These are phyloP conservation scores for Drosophila cognata DNA, from an alignment of 2,888 invertebrate genomes.

Conservation along the genomic window DNA sequence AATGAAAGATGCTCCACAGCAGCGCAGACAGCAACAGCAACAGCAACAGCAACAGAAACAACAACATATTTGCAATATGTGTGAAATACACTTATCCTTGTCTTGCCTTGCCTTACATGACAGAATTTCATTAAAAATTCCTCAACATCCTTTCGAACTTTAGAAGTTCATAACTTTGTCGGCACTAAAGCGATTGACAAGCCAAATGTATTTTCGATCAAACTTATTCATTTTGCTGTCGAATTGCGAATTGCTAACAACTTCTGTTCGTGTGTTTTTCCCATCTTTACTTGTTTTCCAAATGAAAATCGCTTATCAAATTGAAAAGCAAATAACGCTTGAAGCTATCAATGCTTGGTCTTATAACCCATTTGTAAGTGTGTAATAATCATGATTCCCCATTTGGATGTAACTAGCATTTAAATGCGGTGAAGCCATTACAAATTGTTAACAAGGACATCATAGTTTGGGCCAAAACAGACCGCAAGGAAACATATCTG, in stretches of 20 bases:
- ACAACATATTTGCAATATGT: conserved; percentile 16
- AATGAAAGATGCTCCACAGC: conserved; percentile 24
- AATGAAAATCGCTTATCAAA: background rate
- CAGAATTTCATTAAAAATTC: conserved; percentile 28
- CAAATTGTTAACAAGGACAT: accelerated
- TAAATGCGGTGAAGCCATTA: background rate
- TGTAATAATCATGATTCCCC: background rate
- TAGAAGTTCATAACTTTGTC: background rate
- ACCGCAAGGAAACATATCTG: background rate
- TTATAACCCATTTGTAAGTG: background rate
- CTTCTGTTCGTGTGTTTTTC: background rate
- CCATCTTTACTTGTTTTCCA: background rate
- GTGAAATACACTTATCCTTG: conserved; percentile 10
- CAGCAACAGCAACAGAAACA: background rate
- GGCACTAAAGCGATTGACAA: conserved; percentile 4
- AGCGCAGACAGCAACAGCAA: background rate
- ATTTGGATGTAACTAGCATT: background rate
- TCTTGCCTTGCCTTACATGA: conserved; percentile 7
- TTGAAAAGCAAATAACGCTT: background rate
- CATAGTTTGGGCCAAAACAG: background rate
- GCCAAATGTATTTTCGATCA: background rate
- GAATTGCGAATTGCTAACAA: background rate
- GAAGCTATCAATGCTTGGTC: background rate
- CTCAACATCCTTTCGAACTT: background rate
- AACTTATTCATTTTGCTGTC: background rate